Evolutionary conservation across 2,797 vertebrate genomes (phyloP), one percentile per base, ranked within the genome.

Genomic region (Neoniphon sammara): DNA sequence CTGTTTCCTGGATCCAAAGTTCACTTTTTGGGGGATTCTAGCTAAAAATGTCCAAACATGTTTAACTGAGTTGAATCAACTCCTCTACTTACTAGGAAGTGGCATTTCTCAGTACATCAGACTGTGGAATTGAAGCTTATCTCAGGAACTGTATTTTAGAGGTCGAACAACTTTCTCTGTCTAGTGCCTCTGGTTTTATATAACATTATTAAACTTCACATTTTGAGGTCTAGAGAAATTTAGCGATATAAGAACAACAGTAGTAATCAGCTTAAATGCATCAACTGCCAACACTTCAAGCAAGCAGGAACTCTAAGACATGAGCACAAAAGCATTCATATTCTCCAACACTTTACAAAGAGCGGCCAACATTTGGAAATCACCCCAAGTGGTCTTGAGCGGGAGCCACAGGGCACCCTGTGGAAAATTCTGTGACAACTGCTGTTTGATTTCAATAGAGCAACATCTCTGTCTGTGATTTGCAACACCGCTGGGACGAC

Each of bases 291-390:
- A 18, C 12, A 59, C 0, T 21, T 44, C n/a, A 6, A 31, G 11
- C 27, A 6, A n/a, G n/a, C n/a, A n/a, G n/a, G 23, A 23, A 25
- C 15, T 55, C 3, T 17, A 15, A 54, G 21, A 60, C 42, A 64
- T 8, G 18, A 4, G n/a, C 34, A 60, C 59, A 56, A 30, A 39
- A 54, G 21, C 27, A 2, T 0, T 50, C 56, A 77, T 58, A 80
- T 66, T 65, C 42, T 78, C 73, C 66, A 47, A 79, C 63, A 61
- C 75, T 73, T 73, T 66, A 56, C 58, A 66, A 84, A 85, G 55
- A 77, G 60, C 53, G 52, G 27, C 25, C 17, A 12, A 21, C 54
- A 76, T 90, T 85, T 84, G 54, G 78, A 86, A 84, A 86, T 73
- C 56, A 66, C 30, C 34, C 4, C 50, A 50, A 27, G 34, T 36